These are phyloP conservation scores for Centropus unirufus DNA, from an alignment of 2,113 vertebrate genomes.

Conservation along the genomic window DNA sequence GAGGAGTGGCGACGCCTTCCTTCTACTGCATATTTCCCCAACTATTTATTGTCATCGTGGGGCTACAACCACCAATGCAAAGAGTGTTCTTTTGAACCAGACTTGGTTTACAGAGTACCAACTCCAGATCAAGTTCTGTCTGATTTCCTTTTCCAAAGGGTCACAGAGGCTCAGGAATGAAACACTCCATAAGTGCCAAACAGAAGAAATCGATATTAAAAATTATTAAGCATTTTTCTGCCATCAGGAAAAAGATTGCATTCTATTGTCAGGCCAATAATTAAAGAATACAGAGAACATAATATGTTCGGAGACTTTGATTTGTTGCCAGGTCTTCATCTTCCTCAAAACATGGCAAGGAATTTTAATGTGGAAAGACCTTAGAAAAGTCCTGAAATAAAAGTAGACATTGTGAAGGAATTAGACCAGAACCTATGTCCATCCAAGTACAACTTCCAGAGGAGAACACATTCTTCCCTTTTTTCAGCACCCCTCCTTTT, in stretches of 20 bases:
- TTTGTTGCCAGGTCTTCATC: neutral
- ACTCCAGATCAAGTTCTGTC: neutral
- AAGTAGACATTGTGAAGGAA: neutral
- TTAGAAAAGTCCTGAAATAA: neutral
- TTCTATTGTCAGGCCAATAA: neutral
- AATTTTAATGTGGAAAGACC: neutral
- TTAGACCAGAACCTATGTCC: neutral
- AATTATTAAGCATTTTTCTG: neutral
- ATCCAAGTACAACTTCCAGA: neutral
- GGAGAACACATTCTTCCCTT: neutral
- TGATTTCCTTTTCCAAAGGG: neutral
- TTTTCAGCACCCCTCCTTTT: neutral
- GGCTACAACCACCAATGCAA: neutral
- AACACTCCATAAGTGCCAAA: neutral
- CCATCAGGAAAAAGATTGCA: neutral
- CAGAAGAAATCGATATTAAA: neutral
- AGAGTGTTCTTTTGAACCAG: neutral
- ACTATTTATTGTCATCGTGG: neutral
- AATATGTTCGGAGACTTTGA: neutral
- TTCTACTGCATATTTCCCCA: neutral
- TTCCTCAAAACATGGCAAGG: neutral
- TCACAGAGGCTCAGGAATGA: neutral
- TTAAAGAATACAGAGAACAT: neutral
- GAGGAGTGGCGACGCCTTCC: neutral
- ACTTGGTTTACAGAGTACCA: neutral